Evolutionary conservation across 2,113 vertebrate species (phyloP).

Genomic region (Rhinolophus sinicus): DNA sequence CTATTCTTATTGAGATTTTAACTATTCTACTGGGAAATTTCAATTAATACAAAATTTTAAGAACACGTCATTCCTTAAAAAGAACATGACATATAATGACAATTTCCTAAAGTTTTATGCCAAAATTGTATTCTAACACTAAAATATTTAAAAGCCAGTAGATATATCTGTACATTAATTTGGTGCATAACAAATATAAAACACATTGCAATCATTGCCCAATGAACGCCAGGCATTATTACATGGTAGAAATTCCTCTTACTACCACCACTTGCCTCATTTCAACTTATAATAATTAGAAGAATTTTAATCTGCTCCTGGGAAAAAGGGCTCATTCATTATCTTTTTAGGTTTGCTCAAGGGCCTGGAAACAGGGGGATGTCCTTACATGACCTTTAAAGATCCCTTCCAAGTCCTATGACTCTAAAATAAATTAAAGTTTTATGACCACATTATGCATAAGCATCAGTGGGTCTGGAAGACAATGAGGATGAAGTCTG

Average conservation of each 20-base stretch:
- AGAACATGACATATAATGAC: background rate
- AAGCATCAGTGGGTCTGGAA: slow-evolving; percentile 76
- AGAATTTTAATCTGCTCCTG: slow-evolving; percentile 45
- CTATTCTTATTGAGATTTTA: background rate
- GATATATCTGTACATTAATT: slow-evolving; percentile 25
- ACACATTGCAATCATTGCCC: background rate
- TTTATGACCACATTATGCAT: slow-evolving; percentile 81
- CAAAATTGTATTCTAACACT: background rate
- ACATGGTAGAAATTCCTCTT: slow-evolving; percentile 31
- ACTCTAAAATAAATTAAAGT: slow-evolving; percentile 81
- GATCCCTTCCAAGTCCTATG: slow-evolving; percentile 67
- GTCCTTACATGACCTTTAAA: slow-evolving; percentile 78
- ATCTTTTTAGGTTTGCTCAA: slow-evolving; percentile 66
- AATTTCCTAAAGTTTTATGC: background rate
- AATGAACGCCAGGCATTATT: background rate
- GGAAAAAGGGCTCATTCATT: slow-evolving; percentile 44
- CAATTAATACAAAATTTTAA: slow-evolving; percentile 31
- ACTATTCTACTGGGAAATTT: background rate
- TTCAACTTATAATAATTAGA: slow-evolving; percentile 46
- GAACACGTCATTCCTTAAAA: slow-evolving; percentile 24
- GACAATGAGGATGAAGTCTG: slow-evolving; percentile 78
- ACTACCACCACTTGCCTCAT: slow-evolving; percentile 1
- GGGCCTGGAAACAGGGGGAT: slow-evolving; percentile 58
- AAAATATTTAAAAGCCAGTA: slow-evolving; percentile 27
- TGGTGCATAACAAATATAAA: background rate